Conservation (phyloP, 2,797 vertebrate species). For the Diplodus puntazzo region DNA sequence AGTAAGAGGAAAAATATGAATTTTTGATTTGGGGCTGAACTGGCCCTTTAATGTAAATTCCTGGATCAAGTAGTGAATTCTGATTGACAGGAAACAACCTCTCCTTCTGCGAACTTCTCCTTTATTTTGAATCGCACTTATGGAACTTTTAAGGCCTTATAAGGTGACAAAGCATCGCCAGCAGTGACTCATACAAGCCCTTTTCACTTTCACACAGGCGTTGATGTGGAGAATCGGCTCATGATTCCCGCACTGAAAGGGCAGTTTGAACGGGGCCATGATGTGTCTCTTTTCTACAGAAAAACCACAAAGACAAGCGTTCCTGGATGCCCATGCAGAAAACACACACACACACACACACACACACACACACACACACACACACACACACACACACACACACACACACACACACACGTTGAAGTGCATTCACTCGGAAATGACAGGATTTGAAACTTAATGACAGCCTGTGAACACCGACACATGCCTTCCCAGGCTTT, state of each 20-base stretch:
- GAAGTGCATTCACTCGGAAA: constrained; percentile 34
- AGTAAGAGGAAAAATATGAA: no score
- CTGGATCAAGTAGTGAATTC: background rate
- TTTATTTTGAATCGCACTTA: background rate
- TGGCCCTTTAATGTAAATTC: background rate
- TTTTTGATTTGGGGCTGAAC: no score
- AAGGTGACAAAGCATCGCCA: no score
- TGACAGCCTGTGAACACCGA: constrained; percentile 26
- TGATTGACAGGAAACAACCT: background rate
- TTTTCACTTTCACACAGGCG: no score
- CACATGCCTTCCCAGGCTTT: constrained; percentile 31
- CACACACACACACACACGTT: no score
- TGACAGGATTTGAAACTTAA: constrained; percentile 47
- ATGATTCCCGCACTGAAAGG: no score
- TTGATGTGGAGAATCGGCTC: no score
- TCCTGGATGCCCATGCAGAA: background rate
- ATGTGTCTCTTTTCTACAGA: constrained; percentile 4
- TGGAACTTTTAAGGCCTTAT: background rate
- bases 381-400: background rate
- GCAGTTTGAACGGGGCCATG: no score
- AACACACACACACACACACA: background rate
- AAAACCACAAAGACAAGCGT: background rate
- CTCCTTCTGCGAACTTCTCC: background rate
- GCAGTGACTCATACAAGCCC: background rate
- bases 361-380: background rate